These are phyloP conservation scores for Brachypodius melanocephalos DNA, from an alignment of 2,113 vertebrate genomes.

Conservation along the genomic window DNA sequence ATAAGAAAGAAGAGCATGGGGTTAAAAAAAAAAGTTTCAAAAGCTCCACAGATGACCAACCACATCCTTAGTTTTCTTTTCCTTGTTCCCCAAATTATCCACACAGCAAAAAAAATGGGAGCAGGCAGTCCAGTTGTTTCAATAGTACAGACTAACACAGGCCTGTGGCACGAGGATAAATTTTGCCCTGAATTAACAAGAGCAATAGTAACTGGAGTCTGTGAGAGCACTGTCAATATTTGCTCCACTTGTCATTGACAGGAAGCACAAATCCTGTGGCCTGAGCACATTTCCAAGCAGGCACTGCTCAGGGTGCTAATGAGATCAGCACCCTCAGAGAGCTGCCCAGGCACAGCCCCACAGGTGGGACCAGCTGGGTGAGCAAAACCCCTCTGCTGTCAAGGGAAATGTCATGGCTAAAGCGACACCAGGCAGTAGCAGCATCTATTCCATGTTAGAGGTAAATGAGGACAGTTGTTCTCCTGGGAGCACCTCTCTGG, in stretches of 20 bases:
- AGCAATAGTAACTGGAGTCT: conserved; percentile 44
- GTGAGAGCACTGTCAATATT: conserved; percentile 58
- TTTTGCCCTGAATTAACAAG: conserved; percentile 46
- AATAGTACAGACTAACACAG: neutral
- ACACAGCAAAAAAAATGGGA: neutral
- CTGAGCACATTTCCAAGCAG: neutral
- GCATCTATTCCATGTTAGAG: neutral
- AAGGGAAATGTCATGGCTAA: neutral
- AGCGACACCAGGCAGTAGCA: neutral
- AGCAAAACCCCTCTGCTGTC: neutral
- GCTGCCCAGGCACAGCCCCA: neutral
- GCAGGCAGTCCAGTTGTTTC: neutral
- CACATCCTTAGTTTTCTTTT: neutral
- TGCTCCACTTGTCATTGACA: conserved; percentile 47
- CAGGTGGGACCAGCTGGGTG: neutral
- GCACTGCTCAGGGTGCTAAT: neutral
- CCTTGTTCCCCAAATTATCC: neutral
- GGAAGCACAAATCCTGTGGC: neutral
- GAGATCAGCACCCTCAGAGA: neutral
- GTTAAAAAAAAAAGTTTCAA: neutral
- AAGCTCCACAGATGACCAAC: neutral
- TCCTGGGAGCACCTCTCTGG: neutral
- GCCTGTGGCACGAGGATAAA: conserved; percentile 2
- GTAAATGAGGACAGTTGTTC: neutral
- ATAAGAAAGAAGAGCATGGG: neutral